Conservation (phyloP, 2,888 invertebrate species). For the Synanthedon vespiformis region DNA sequence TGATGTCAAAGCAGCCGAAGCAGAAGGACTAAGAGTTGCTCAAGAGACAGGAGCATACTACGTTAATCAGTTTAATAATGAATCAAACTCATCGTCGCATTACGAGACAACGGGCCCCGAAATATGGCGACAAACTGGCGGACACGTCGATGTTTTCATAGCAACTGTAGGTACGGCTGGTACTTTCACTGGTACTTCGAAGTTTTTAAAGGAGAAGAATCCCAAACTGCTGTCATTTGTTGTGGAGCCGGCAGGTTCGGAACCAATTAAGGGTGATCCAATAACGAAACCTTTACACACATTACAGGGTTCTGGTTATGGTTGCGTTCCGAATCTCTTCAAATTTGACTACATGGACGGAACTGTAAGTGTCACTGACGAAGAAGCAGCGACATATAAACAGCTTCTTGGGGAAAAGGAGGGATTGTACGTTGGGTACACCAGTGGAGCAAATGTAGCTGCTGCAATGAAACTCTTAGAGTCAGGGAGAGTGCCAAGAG, state of each 20-base stretch:
- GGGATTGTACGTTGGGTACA: slow-evolving; percentile 56
- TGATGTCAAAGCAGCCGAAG: slow-evolving; percentile 49
- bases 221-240: slow-evolving; percentile 41
- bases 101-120: slow-evolving; percentile 58
- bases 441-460: slow-evolving; percentile 57
- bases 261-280: slow-evolving; percentile 46
- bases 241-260: slow-evolving; percentile 52
- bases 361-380: slow-evolving; percentile 47
- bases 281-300: slow-evolving; percentile 56
- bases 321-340: slow-evolving; percentile 48
- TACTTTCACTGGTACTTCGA: slow-evolving; percentile 48
- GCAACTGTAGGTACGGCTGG: slow-evolving; percentile 57
- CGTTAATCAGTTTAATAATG: slow-evolving; percentile 53
- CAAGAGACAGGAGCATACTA: slow-evolving; percentile 45
- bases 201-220: slow-evolving; percentile 50
- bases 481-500: slow-evolving; percentile 42
- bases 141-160: slow-evolving; percentile 50
- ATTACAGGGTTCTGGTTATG: slow-evolving; percentile 59
- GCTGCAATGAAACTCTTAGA: slow-evolving; percentile 50
- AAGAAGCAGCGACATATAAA: slow-evolving; percentile 44
- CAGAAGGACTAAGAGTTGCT: slow-evolving; percentile 34
- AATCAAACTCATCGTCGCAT: slow-evolving; percentile 40
- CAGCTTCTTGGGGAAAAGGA: slow-evolving; percentile 47
- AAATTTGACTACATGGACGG: slow-evolving; percentile 49
- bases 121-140: slow-evolving; percentile 58